A percentile compares a stretch with the other conserved stretches of the same genome.
Conservation (phyloP, 2,888 invertebrate species). For the Thecophora atra region DNA sequence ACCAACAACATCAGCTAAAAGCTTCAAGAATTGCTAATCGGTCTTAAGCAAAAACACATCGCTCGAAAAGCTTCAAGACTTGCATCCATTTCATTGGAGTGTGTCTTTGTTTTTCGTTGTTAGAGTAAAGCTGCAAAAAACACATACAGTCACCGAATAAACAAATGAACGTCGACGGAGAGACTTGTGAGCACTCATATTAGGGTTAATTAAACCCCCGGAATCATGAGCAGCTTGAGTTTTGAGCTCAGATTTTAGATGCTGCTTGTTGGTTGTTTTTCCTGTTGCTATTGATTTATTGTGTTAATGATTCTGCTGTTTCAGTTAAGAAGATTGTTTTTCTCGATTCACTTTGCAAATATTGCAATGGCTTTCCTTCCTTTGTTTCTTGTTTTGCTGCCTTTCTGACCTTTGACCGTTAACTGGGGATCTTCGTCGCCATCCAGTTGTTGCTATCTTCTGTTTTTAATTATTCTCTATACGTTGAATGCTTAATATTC, state of each 20-base stretch:
- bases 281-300: neutral
- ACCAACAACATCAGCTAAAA: neutral
- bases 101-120: neutral
- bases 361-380: neutral
- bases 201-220: slow-evolving; percentile 7
- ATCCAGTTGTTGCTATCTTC: neutral
- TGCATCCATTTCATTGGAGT: neutral
- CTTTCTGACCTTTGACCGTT: neutral
- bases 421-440: neutral
- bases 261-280: neutral
- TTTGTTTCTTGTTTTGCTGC: neutral
- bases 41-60: too few relatives aligned
- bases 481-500: neutral
- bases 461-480: neutral
- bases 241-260: neutral
- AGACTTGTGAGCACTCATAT: neutral
- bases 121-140: neutral
- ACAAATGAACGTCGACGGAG: neutral
- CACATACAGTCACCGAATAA: neutral
- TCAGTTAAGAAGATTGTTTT: neutral
- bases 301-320: neutral
- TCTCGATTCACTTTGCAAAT: neutral
- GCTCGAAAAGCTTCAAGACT: too few relatives aligned
- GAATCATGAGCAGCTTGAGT: neutral
- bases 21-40: neutral